Conservation (phyloP, 2,888 invertebrate species). For the Scrobipalpa atriplicella region DNA sequence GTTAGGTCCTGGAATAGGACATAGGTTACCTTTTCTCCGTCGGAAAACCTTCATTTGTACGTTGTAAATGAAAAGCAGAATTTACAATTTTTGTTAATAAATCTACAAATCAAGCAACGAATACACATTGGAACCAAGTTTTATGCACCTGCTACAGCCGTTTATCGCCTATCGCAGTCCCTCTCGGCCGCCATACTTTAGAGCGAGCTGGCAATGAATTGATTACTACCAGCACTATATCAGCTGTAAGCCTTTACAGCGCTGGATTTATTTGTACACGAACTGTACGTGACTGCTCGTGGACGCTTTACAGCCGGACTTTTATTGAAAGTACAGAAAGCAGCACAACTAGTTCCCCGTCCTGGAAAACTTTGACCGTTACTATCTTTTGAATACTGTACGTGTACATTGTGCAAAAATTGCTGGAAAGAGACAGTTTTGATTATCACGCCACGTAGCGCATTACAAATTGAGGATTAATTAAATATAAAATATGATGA, state of each 20-base stretch:
- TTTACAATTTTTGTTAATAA: background rate
- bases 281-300: slow-evolving; percentile 10
- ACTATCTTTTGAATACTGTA: too few relatives aligned
- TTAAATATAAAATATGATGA: too few relatives aligned
- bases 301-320: slow-evolving; percentile 32
- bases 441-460: too few relatives aligned
- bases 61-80: too few relatives aligned
- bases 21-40: too few relatives aligned
- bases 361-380: too few relatives aligned
- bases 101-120: slow-evolving; percentile 6
- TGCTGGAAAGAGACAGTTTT: too few relatives aligned
- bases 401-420: too few relatives aligned
- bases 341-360: background rate
- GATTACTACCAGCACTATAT: slow-evolving; percentile 53
- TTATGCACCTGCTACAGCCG: background rate
- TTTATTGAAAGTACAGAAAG: slow-evolving; percentile 6
- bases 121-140: background rate
- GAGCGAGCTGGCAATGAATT: slow-evolving; percentile 53
- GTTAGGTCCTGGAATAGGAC: too few relatives aligned
- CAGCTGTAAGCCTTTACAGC: slow-evolving; percentile 46
- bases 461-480: too few relatives aligned
- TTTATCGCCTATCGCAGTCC: slow-evolving; percentile 24
- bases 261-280: slow-evolving; percentile 48
- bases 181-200: slow-evolving; percentile 43
- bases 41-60: too few relatives aligned